phyloP scores from a whole-genome alignment of 1,140 invertebrate species.

The Lepidurus apus region DNA sequence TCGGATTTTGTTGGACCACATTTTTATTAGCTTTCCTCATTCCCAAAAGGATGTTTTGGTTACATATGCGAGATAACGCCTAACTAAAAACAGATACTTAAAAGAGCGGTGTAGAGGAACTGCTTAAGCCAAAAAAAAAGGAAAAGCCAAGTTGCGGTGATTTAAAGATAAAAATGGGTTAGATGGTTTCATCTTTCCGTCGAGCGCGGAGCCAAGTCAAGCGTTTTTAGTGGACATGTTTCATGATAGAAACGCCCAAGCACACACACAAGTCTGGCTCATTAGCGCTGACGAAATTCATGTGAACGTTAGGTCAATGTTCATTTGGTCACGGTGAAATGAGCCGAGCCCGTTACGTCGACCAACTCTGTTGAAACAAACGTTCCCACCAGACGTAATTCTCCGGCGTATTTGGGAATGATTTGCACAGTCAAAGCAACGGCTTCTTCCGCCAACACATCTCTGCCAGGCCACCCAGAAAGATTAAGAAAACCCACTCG shows the following conservation, averaged over 20 bases:
- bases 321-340: slow-evolving; percentile 45
- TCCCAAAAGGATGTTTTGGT: too few relatives aligned
- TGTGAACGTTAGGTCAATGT: not conserved
- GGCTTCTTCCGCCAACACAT: slow-evolving; percentile 50
- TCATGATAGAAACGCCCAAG: not conserved
- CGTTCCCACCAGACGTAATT: slow-evolving; percentile 56
- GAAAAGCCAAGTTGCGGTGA: not conserved
- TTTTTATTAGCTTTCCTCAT: too few relatives aligned
- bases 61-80: too few relatives aligned
- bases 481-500: not conserved
- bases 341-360: slow-evolving; percentile 58
- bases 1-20: too few relatives aligned
- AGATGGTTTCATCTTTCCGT: not conserved
- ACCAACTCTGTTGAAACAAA: slow-evolving; percentile 59
- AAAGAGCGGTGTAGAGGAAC: too few relatives aligned
- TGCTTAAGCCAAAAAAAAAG: not conserved
- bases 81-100: too few relatives aligned
- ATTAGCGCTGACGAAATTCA: not conserved
- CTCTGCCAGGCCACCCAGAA: slow-evolving; percentile 46
- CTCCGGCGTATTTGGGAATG: slow-evolving; percentile 50
- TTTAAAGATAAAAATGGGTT: not conserved
- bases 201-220: not conserved
- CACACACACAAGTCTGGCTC: not conserved
- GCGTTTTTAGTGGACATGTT: not conserved
- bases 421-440: slow-evolving; percentile 52